phyloP scores from a whole-genome alignment of 2,113 vertebrate species.

The Prinia subflava region DNA sequence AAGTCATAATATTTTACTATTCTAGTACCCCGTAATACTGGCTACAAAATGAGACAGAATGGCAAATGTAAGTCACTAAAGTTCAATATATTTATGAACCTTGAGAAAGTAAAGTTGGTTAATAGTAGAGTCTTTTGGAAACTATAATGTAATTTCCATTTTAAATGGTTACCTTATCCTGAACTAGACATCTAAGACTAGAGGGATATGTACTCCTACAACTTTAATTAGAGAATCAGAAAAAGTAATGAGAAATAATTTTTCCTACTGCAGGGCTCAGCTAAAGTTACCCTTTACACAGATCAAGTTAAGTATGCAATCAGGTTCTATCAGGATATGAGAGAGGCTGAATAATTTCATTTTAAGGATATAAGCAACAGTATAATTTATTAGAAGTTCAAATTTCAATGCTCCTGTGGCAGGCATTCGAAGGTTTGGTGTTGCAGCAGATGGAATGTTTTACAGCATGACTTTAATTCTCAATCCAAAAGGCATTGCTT shows the following conservation, averaged over 20 bases:
- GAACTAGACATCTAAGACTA: background rate
- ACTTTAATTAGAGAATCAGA: background rate
- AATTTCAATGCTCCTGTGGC: background rate
- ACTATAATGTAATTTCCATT: background rate
- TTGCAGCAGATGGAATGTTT: constrained; percentile 53
- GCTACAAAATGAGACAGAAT: background rate
- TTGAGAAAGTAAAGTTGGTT: background rate
- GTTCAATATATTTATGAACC: background rate
- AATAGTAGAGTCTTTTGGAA: background rate
- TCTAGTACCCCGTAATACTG: background rate
- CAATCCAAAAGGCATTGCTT: constrained; percentile 41
- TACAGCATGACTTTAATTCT: constrained; percentile 13
- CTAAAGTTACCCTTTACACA: background rate
- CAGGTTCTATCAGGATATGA: background rate
- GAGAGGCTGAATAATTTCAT: constrained; percentile 8
- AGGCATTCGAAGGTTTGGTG: background rate
- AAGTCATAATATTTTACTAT: background rate
- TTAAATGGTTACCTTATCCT: background rate
- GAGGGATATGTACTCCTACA: background rate
- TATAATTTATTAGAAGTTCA: constrained; percentile 25
- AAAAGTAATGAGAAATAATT: background rate
- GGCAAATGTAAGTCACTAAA: background rate
- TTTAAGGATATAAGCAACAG: constrained; percentile 2
- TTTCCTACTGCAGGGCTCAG: background rate
- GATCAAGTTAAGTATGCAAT: background rate